phyloP scores from a whole-genome alignment of 23 tunicate species.

The Ciona savignyi region DNA sequence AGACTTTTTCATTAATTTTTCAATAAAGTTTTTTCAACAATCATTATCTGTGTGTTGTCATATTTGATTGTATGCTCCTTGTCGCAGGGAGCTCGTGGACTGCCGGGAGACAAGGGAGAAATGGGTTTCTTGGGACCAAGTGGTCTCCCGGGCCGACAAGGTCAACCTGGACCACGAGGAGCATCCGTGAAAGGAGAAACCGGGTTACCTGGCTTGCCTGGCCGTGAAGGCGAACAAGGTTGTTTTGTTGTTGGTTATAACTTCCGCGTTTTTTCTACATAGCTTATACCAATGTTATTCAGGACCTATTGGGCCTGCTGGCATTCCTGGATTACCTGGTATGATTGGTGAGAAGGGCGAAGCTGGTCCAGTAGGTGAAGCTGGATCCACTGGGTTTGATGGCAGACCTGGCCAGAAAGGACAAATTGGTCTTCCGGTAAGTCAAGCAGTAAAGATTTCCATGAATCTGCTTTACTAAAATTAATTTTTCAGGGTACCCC shows the following conservation, averaged over 20 bases:
- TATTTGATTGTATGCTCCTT: not conserved
- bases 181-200: constrained; percentile 33
- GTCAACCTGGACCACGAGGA: constrained; percentile 50
- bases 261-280: not conserved
- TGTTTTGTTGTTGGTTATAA: too few relatives aligned
- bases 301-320: constrained; percentile 59
- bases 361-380: constrained; percentile 34
- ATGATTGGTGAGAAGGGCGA: constrained; percentile 62
- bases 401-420: constrained; percentile 46
- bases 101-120: constrained; percentile 53
- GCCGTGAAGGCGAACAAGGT: constrained; percentile 39
- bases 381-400: constrained; percentile 19
- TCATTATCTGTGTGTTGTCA: not conserved
- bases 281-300: not conserved
- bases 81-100: constrained; percentile 33
- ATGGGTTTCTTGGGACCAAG: constrained; percentile 38
- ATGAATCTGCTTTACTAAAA: not conserved
- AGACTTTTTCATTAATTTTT: not conserved
- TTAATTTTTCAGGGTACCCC: constrained; percentile 10
- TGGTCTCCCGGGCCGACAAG: constrained; percentile 38
- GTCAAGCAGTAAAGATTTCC: not conserved
- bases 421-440: constrained; percentile 25
- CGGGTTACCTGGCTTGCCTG: constrained; percentile 50
- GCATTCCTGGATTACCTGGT: constrained; percentile 44
- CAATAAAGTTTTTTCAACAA: too few relatives aligned